phyloP scores from a whole-genome alignment of 2,888 invertebrate genomes.

The Hypsopygia costalis region DNA sequence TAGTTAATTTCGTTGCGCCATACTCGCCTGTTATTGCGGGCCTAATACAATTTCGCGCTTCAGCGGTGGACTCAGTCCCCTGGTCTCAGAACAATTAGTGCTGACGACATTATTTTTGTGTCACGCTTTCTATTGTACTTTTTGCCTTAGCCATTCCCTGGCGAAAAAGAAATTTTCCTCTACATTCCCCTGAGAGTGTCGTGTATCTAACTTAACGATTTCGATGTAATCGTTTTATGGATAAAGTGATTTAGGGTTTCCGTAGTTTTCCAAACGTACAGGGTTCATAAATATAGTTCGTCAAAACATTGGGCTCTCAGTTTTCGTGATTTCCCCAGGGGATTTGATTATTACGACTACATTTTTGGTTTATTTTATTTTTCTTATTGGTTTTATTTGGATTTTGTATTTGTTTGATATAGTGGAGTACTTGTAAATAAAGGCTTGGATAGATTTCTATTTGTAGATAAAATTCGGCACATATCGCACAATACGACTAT shows the following conservation, averaged over 20 bases:
- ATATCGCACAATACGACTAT: no score
- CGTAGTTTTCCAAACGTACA: slow-evolving; percentile 1
- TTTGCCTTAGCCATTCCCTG: slow-evolving; percentile 36
- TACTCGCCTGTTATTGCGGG: slow-evolving; percentile 38
- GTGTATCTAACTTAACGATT: slow-evolving; percentile 9
- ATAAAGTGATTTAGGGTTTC: slow-evolving; percentile 8
- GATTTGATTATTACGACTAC: slow-evolving; percentile 3
- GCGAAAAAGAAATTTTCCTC: slow-evolving; percentile 29
- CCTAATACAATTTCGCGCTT: slow-evolving; percentile 74
- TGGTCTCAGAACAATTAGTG: slow-evolving; percentile 73
- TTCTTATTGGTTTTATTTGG: slow-evolving; percentile 5
- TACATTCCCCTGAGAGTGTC: slow-evolving; percentile 9
- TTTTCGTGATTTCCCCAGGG: slow-evolving; percentile 3
- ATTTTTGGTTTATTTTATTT: slow-evolving; percentile 8
- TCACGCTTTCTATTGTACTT: slow-evolving; percentile 45
- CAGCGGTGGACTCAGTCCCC: slow-evolving; percentile 57
- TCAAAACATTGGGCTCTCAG: slow-evolving; percentile 5
- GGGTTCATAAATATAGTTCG: slow-evolving; percentile 4
- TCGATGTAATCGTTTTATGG: slow-evolving; percentile 6
- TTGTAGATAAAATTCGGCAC: no score
- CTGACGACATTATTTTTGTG: slow-evolving; percentile 66
- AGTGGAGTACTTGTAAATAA: no score
- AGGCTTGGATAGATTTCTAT: no score
- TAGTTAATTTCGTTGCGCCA: background rate
- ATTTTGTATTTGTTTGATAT: background rate